Conservation (phyloP, 2,113 vertebrate genomes). For the Neolamprologus modestus region DNA sequence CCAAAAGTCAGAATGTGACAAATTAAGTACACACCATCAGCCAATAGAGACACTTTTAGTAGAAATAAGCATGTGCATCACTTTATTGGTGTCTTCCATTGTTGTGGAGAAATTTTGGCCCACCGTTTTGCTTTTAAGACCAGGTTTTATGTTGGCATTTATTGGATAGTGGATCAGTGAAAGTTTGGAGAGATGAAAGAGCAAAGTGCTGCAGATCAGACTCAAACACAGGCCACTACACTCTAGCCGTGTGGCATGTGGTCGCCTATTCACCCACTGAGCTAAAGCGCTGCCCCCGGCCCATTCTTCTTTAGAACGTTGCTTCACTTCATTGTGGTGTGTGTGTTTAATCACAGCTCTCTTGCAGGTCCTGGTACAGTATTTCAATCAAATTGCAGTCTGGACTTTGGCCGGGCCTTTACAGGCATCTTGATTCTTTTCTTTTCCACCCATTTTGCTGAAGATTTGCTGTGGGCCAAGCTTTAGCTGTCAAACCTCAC, state of each 20-base stretch:
- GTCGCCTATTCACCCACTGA: background rate
- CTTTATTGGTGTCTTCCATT: background rate
- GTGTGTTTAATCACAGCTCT: background rate
- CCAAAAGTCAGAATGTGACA: background rate
- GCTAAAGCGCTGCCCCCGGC: fast-evolving
- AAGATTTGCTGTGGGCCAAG: background rate
- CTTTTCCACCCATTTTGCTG: background rate
- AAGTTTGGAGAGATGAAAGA: background rate
- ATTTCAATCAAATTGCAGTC: background rate
- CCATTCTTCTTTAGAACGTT: background rate
- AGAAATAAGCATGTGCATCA: background rate
- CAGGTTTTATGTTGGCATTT: background rate
- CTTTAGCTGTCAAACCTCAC: background rate
- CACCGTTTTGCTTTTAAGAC: background rate
- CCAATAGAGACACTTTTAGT: background rate
- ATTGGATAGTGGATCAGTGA: background rate
- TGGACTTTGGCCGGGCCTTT: background rate
- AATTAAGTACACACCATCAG: background rate
- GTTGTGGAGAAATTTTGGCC: background rate
- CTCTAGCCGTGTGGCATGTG: background rate
- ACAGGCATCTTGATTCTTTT: background rate
- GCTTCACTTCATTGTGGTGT: background rate
- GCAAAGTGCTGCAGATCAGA: background rate
- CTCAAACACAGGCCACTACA: background rate
- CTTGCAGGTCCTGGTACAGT: background rate